Evolutionary conservation across 64 coral and sea anemone species (phyloP), one percentile per base, ranked within the genome.

Genomic region (Trachythela sp.): DNA sequence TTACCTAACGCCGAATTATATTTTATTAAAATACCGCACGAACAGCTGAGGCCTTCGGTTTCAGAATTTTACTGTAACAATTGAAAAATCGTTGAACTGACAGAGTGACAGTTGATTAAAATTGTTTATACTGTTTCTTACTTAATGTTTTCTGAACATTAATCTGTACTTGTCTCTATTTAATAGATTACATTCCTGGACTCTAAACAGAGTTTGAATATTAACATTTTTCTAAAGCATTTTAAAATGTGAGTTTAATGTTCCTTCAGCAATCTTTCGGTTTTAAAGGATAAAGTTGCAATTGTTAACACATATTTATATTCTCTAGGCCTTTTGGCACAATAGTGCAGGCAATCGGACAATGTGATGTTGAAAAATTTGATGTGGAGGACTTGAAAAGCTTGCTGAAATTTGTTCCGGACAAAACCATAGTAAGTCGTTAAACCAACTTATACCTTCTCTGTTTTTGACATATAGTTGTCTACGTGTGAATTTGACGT

Each of bases 131-230:
- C n/a, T n/a, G n/a, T n/a, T n/a, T n/a, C n/a, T n/a, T n/a, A n/a
- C n/a, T n/a, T n/a, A n/a, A n/a, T n/a, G n/a, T n/a, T n/a, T n/a
- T n/a, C n/a, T n/a, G n/a, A n/a, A n/a, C n/a, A n/a, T n/a, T n/a
- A n/a, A 72, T n/a, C 17, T 26, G 68, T 22, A 22, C 9, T 2
- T 40, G 54, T 51, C 24, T 50, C 18, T 32, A 29, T 33, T 71
- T 92, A 54, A 34, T 24, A 97, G 95, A 90, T 97, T 56, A 92
- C 90, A 4, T 89, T 99, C 26, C 84, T 99, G 51, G 95, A 99
- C 86, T 93, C 95, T 11, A 99, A 99, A 59, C 90, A 93, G 72
- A 99, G 94, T 43, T 56, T 99, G 2, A 99, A 99, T 43, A 84
- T 99, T 1, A 99, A 99, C 41, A 99, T 99, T 33, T 99, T 99